A percentile compares a stretch with the other conserved stretches of the same genome.
Evolutionary conservation across 2,113 vertebrate species (phyloP).

Genomic region (Phalacrocorax pelagicus): DNA sequence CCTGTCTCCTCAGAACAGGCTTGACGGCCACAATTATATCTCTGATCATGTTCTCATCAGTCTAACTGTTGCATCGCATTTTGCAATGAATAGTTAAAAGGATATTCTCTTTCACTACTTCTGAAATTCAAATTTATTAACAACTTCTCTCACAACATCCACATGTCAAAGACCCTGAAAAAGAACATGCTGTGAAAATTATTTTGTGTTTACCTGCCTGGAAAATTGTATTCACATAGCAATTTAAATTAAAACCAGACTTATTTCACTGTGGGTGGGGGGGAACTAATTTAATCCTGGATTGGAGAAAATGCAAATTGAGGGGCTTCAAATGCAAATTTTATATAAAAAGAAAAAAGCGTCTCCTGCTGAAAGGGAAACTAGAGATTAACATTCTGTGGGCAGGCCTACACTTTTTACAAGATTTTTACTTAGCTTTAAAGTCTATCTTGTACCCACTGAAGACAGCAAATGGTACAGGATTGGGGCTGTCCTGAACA

Average conservation of each 20-base stretch:
- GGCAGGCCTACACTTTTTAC: constrained; percentile 47
- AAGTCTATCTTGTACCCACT: background rate
- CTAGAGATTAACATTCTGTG: constrained; percentile 64
- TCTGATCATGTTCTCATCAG: background rate
- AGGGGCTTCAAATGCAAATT: constrained; percentile 78
- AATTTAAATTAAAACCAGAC: constrained; percentile 75
- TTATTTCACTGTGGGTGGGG: constrained; percentile 45
- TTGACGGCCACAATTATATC: background rate
- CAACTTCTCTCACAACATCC: background rate
- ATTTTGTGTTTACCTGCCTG: constrained; percentile 77
- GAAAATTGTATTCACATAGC: constrained; percentile 73
- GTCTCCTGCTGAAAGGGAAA: constrained; percentile 68
- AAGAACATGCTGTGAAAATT: constrained; percentile 65
- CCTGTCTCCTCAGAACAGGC: background rate
- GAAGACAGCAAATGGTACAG: background rate
- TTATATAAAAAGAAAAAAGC: constrained; percentile 60
- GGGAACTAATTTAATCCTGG: constrained; percentile 52
- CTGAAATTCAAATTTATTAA: constrained; percentile 48
- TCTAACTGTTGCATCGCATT: background rate
- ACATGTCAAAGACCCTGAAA: constrained; percentile 40
- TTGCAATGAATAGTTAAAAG: background rate
- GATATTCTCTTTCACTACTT: constrained; percentile 38
- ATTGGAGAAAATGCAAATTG: constrained; percentile 73
- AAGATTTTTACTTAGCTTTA: constrained; percentile 53
- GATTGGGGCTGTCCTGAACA: background rate